phyloP scores from a whole-genome alignment of 2,888 invertebrate species.

The Leptopilina syphax region DNA sequence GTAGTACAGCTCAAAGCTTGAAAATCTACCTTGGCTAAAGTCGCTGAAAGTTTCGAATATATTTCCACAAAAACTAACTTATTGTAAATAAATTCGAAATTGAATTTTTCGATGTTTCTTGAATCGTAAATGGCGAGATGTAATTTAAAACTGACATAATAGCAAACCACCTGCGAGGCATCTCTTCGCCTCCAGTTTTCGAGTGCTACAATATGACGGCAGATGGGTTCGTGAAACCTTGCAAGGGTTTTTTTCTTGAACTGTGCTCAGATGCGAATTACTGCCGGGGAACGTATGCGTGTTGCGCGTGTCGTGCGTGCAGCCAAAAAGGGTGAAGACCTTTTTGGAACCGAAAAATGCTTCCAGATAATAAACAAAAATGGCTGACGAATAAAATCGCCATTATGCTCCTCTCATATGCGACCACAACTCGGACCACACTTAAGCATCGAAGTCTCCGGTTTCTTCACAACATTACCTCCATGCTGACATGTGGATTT shows the following conservation, averaged over 20 bases:
- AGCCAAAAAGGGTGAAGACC: slow-evolving; percentile 39
- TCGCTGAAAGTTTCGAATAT: no score
- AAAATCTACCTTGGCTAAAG: no score
- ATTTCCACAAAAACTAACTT: no score
- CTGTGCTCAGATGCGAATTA: slow-evolving; percentile 50
- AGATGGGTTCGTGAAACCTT: slow-evolving; percentile 68
- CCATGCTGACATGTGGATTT: neutral
- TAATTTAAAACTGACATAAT: slow-evolving; percentile 35
- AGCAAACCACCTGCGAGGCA: slow-evolving; percentile 33
- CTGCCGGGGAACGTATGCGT: slow-evolving; percentile 52
- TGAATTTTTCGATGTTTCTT: neutral
- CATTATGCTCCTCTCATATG: slow-evolving; percentile 25
- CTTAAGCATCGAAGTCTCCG: slow-evolving; percentile 34
- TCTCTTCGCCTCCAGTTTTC: slow-evolving; percentile 12
- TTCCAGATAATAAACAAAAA: slow-evolving; percentile 29
- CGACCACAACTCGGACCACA: slow-evolving; percentile 8
- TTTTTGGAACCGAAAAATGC: slow-evolving; percentile 12
- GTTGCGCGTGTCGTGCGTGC: slow-evolving; percentile 41
- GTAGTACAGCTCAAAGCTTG: no score
- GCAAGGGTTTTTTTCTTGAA: slow-evolving; percentile 53
- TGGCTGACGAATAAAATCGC: slow-evolving; percentile 27
- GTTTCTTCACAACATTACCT: slow-evolving; percentile 14
- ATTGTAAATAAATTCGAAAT: no score
- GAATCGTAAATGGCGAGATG: neutral
- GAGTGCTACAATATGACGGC: slow-evolving; percentile 53